Evolutionary conservation across 2,797 vertebrate species (phyloP).

Genomic region (Microhierax caerulescens): DNA sequence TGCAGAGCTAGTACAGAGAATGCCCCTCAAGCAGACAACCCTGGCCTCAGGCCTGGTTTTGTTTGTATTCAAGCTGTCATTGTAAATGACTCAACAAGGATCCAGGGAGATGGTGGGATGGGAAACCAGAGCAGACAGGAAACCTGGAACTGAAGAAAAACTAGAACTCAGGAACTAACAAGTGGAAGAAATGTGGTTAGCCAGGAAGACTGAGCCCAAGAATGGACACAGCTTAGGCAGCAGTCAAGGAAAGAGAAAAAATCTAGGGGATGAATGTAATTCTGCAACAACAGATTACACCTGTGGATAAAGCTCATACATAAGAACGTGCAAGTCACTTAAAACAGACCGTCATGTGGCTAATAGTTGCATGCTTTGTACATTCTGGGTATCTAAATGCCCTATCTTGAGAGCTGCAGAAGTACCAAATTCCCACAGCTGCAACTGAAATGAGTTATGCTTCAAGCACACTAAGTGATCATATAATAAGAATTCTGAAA

Average conservation of each 20-base stretch:
- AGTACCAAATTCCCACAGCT: background rate
- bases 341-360: background rate
- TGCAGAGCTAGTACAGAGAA: background rate
- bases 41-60: background rate
- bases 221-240: background rate
- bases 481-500: background rate
- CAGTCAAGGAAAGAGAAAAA: background rate
- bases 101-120: background rate
- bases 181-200: background rate
- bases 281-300: background rate
- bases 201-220: background rate
- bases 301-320: background rate
- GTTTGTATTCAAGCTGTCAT: background rate
- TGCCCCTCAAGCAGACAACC: background rate
- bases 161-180: background rate
- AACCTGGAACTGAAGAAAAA: background rate
- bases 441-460: background rate
- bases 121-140: background rate
- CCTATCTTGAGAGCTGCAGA: background rate
- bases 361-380: background rate
- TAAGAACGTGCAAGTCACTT: background rate
- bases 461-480: background rate
- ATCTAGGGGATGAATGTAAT: background rate
- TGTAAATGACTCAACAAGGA: background rate
- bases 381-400: background rate